Evolutionary conservation across 1,140 invertebrate species (phyloP), one percentile per base, ranked within the genome.

Genomic region (Bombus sibiricus): DNA sequence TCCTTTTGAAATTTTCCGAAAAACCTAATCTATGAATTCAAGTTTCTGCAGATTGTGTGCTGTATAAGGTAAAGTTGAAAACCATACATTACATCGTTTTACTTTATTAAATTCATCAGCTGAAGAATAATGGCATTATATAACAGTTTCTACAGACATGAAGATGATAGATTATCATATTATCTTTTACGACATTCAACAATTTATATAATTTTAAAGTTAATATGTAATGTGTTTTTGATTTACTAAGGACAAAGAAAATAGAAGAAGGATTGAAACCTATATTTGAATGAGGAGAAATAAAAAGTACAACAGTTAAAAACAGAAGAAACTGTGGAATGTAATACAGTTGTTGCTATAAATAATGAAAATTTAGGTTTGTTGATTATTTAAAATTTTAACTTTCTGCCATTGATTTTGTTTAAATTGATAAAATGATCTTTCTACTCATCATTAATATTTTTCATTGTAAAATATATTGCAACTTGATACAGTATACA

Each of bases 241-340:
- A 80, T 79, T 72, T 59, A 39, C 34, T n/a, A 53, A 71, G 79
- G 80, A 86, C 41, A 37, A 43, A 85, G 15, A 34, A 53, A 22
- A 79, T 69, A 93, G 92, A 89, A 64, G 92, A 93, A 78, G 92
- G 92, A 64, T 57, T 47, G 3, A 92, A 91, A 41, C 90, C 92
- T 32, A 92, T 93, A 78, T 93, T 93, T 78, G 91, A 93, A n/a
- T 89, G 90, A 13, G 89, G 89, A 83, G 92, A 93, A 86, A 82
- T 93, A 64, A 88, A 91, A 43, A 69, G 53, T 18, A 13, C 59
- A 68, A 34, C 57, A 75, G 28, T 0, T 9, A 47, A 78, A 47
- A 25, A 32, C 34, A 32, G 43, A 79, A 37, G 91, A 92, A 88
- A 32, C 89, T 13, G 78, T 86, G 37, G 92, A 92, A 78, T 90